A percentile compares a stretch with the other conserved stretches of the same genome.
phyloP scores from a whole-genome alignment of 30 jellyfish, hydroid and myxozoan species.

The Pelagia noctiluca region DNA sequence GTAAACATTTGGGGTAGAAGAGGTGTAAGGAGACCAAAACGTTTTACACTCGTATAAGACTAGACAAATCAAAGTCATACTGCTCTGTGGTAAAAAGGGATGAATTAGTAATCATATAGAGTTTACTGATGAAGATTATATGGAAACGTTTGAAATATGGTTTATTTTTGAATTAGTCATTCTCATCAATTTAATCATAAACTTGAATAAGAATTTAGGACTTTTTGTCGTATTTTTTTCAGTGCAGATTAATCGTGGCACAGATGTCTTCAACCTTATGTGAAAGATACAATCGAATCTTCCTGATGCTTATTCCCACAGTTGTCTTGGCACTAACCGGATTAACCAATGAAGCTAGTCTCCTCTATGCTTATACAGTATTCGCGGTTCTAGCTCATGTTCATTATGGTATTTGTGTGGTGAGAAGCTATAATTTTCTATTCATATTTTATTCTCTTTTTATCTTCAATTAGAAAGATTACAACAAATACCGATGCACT shows the following conservation, averaged over 20 bases:
- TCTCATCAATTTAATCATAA: too few species aligned
- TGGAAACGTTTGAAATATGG: too few species aligned
- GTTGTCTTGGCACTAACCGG: conserved; percentile 34
- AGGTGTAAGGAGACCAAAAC: too few species aligned
- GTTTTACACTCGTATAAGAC: too few species aligned
- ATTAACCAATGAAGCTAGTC: conserved; percentile 41
- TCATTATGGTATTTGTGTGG: conserved; percentile 91
- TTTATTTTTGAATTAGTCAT: not conserved
- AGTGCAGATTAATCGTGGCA: conserved; percentile 93
- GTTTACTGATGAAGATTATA: too few species aligned
- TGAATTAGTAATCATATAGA: too few species aligned
- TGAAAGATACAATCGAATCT: conserved; percentile 79
- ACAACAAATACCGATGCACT: not conserved
- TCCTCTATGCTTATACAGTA: conserved; percentile 43
- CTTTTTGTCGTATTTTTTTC: conserved; percentile 1
- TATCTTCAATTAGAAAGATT: too few species aligned
- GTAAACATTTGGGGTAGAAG: too few species aligned
- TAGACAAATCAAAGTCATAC: too few species aligned
- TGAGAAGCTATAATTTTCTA: conserved; percentile 17
- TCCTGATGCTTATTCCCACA: conserved; percentile 65
- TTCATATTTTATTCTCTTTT: too few species aligned
- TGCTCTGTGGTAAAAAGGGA: too few species aligned
- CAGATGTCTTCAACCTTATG: conserved; percentile 90
- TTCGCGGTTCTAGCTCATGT: conserved; percentile 73
- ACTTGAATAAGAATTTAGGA: not conserved